These are phyloP conservation scores for Agapetus fuscipes DNA, from an alignment of 2,888 invertebrate genomes.

Conservation along the genomic window DNA sequence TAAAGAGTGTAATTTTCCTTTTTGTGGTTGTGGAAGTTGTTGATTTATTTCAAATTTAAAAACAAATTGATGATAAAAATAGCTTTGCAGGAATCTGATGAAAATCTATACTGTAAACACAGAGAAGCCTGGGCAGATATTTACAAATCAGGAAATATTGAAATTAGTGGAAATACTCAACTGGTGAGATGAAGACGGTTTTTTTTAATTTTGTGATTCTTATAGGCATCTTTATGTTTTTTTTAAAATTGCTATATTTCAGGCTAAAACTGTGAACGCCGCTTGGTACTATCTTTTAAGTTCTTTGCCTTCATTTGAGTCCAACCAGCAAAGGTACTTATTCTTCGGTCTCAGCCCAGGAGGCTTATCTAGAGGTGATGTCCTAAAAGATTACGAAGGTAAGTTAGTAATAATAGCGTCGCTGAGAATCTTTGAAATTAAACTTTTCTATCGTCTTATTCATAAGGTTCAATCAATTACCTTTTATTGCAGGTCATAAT, in stretches of 20 bases:
- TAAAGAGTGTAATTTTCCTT: too few species aligned
- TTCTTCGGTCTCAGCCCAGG: constrained; percentile 50
- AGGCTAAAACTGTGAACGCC: constrained; percentile 44
- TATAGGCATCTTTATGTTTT: background rate
- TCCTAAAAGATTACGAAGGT: constrained; percentile 43
- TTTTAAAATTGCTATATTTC: constrained; percentile 23
- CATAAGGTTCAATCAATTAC: too few species aligned
- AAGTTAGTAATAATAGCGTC: constrained; percentile 1
- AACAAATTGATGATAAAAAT: too few species aligned
- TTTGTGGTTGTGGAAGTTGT: too few species aligned
- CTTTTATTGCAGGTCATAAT: constrained; percentile 48
- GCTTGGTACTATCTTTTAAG: constrained; percentile 50
- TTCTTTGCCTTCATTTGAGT: constrained; percentile 42
- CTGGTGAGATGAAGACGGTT: too few species aligned
- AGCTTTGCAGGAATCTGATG: constrained; percentile 42
- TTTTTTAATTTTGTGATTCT: too few species aligned
- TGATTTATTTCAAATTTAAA: too few species aligned
- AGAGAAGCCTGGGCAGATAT: constrained; percentile 39
- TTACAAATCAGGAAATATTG: constrained; percentile 40
- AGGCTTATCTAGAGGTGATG: constrained; percentile 44
- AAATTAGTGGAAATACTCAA: constrained; percentile 41
- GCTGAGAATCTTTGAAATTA: too few species aligned
- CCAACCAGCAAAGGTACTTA: constrained; percentile 34
- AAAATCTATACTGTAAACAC: constrained; percentile 39
- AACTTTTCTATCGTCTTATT: too few species aligned